Evolutionary conservation across 2,888 invertebrate species (phyloP), one percentile per base, ranked within the genome.

Genomic region (Ametastegia equiseti): DNA sequence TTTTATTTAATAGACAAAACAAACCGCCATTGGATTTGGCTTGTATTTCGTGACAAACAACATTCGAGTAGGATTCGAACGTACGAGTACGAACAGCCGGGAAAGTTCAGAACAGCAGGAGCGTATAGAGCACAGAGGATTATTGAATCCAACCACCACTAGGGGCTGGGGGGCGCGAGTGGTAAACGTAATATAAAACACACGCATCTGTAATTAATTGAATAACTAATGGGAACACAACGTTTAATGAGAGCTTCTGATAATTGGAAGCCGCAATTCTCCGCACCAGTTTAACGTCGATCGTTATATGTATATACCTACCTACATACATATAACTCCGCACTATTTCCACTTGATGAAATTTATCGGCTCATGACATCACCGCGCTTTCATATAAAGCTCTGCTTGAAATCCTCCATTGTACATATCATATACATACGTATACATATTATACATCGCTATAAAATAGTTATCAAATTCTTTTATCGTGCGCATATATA

Each of bases 1-100:
- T 89, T 90, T 90, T 90, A 89, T 89, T 89, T 89, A 89, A 89
- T 89, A 89, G 88, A 86, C 83, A 84, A 88, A 88, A 88, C 87
- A 85, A 89, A 87, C 88, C 87, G 85, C 85, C 85, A 83, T 81
- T 83, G 65, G 85, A 85, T 84, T 83, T 83, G 85, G 87, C 89
- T 88, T 87, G 88, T 87, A 86, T 88, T 89, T 89, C 86, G 90
- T 86, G 88, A 90, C 90, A 88, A 90, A 89, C 88, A 89, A 87
- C 86, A 88, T 84, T 57, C 78, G 75, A 75, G 54, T 54, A 75
- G 54, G 13, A 54, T 54, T 75, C n/a, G n/a, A 75, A 36, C 75
- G 85, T 84, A 86, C 78, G 81, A 73, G n/a, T n/a, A n/a, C n/a
- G n/a, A n/a, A n/a, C n/a, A n/a, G 69, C 83, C 79, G 83, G n/a